phyloP scores from a whole-genome alignment of 2,888 invertebrate genomes.

The Ormyrus labotus region DNA sequence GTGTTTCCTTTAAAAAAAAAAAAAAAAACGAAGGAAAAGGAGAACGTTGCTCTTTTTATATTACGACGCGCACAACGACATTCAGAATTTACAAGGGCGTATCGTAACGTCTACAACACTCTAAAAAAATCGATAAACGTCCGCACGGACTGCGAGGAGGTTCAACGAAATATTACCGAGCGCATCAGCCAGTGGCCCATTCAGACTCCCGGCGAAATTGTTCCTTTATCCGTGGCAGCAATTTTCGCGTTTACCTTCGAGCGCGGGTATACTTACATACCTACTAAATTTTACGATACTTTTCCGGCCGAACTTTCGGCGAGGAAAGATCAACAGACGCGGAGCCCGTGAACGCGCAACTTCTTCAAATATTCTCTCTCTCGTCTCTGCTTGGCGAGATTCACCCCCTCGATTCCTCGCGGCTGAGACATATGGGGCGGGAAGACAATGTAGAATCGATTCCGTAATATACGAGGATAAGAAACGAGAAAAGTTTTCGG shows the following conservation, averaged over 20 bases:
- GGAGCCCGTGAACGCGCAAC: slow-evolving; percentile 14
- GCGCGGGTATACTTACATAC: slow-evolving; percentile 7
- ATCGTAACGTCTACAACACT: neutral
- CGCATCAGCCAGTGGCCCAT: slow-evolving; percentile 10
- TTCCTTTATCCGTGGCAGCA: slow-evolving; percentile 48
- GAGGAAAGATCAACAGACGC: slow-evolving; percentile 23
- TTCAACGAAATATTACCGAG: slow-evolving; percentile 35
- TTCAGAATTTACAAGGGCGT: neutral
- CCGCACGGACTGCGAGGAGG: neutral
- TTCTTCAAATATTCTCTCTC: slow-evolving; percentile 7
- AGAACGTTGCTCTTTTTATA: neutral
- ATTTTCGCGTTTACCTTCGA: slow-evolving; percentile 44
- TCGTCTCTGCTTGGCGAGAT: neutral
- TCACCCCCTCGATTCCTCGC: neutral
- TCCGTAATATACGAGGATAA: slow-evolving; percentile 23
- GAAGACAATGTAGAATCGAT: slow-evolving; percentile 46
- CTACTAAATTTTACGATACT: slow-evolving; percentile 40
- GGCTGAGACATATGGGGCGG: neutral
- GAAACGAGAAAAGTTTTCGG: slow-evolving; percentile 17
- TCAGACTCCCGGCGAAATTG: slow-evolving; percentile 36
- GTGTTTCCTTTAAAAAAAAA: too few species aligned
- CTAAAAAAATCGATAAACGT: slow-evolving; percentile 12
- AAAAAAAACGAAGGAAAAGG: neutral
- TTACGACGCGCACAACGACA: too few species aligned
- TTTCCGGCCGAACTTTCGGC: slow-evolving; percentile 2